Base-by-base conservation (phyloP, 2,797 vertebrate species). In the Poecilia velifera region DNA sequence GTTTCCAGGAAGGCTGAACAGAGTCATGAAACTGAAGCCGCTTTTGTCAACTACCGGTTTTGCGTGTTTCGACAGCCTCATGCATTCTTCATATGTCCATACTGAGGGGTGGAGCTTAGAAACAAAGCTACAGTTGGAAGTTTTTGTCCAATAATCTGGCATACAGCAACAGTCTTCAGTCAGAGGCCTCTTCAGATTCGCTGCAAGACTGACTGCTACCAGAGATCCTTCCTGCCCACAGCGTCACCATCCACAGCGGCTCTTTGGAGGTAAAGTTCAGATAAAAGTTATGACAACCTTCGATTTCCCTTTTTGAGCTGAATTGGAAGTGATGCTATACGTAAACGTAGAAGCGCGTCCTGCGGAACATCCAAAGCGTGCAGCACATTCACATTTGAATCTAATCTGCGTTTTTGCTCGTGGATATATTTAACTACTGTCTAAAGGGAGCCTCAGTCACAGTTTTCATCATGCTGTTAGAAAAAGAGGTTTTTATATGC, bases 361-460 rank as follows among this genome's bases (percentile, higher is more conserved):
- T 73, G 31, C 9, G 3, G 72, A 34, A 20, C 31, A 34, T 73
- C 36, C 25, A 7, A 9, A 72, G 45, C 16, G 10, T 57, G 53
- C 25, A 57, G 25, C 53, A 57, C 53, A n/a, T 57, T 45, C 9
- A 20, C n/a, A 43, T 43, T 45, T 62, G 16, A 43, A 43, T 43
- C 36, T 57, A 53, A 74, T 39, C 51, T 74, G 39, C 31, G 20
- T 75, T 46, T 59, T 31, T 43, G 13, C 49, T 75, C 20, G 28
- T 62, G 55, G 53, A 57, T 75, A 20, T 46, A 46, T 76, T 76
- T 59, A 43, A 59, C 36, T 70, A 31, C 10, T 70, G 4, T 43
- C 22, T 43, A 6, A 70, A 70, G 39, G 74, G 41, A 62, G 16
- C 55, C 55, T 45, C n/a, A 12, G 43, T 62, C 51, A 36, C 20